A percentile compares a stretch with the other conserved stretches of the same genome.
Evolutionary conservation across 2,113 vertebrate species (phyloP).

Genomic region (Bujurquina vittata): DNA sequence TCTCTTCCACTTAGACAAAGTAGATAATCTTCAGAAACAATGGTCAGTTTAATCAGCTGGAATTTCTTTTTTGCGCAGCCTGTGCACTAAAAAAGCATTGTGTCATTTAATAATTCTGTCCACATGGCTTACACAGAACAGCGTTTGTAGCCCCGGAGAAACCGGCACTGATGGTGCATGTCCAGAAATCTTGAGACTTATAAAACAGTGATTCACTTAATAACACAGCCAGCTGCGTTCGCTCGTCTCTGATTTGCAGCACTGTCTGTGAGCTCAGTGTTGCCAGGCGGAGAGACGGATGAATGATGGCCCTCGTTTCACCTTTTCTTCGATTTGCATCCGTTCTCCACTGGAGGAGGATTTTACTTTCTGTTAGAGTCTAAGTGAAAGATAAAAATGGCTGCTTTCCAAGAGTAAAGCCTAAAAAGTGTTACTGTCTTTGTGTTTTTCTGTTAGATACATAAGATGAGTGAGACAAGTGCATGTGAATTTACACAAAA

Average conservation of each 20-base stretch:
- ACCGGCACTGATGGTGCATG: neutral
- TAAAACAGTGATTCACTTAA: constrained; percentile 39
- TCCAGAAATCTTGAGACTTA: constrained; percentile 28
- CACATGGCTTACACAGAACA: constrained; percentile 7
- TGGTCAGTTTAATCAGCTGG: constrained; percentile 35
- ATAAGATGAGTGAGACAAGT: neutral
- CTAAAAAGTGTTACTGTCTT: neutral
- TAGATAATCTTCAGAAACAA: constrained; percentile 58
- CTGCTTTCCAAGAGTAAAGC: neutral
- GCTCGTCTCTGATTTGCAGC: constrained; percentile 40
- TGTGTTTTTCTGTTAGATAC: neutral
- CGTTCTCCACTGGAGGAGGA: neutral
- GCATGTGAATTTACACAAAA: neutral
- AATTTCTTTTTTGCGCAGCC: neutral
- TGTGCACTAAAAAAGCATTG: neutral
- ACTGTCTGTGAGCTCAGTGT: constrained; percentile 50
- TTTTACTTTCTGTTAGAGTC: constrained; percentile 4
- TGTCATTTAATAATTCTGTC: constrained; percentile 35
- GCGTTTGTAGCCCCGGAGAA: neutral
- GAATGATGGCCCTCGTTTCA: constrained; percentile 30
- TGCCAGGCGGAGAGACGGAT: constrained; percentile 33
- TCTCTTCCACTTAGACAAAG: constrained; percentile 55
- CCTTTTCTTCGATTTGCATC: constrained; percentile 31
- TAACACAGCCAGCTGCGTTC: constrained; percentile 26
- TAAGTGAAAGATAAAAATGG: neutral